Percentiles rank a stretch among this genome's conserved stretches.
phyloP scores from a whole-genome alignment of 2,888 invertebrate genomes.

The Neoscelio sp. region DNA sequence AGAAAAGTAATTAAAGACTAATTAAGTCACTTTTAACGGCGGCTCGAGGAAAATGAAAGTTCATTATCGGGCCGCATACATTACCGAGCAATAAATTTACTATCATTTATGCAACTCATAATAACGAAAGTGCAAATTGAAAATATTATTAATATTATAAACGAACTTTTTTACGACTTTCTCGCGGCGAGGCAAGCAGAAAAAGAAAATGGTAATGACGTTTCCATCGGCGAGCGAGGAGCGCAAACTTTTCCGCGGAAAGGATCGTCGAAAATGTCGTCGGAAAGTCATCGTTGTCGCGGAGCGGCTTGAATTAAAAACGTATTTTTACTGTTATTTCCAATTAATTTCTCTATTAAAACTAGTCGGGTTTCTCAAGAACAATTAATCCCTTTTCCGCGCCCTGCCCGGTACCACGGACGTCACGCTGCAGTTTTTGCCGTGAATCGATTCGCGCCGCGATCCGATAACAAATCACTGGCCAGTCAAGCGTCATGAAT shows the following conservation, averaged over 20 bases:
- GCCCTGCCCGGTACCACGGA: neutral
- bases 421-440: slow-evolving; percentile 50
- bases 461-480: slow-evolving; percentile 56
- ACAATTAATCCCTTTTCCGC: slow-evolving; percentile 36
- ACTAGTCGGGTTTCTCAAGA: slow-evolving; percentile 26
- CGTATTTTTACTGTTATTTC: slow-evolving; percentile 35
- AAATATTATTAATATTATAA: slow-evolving; percentile 18
- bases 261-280: slow-evolving; percentile 12
- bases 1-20: slow-evolving; percentile 51
- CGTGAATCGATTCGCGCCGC: slow-evolving; percentile 48
- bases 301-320: neutral
- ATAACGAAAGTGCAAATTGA: slow-evolving; percentile 47
- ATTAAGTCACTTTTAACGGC: slow-evolving; percentile 63
- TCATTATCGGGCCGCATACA: slow-evolving; percentile 53
- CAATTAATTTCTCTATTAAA: slow-evolving; percentile 54
- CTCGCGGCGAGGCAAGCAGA: slow-evolving; percentile 3
- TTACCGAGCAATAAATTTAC: slow-evolving; percentile 39
- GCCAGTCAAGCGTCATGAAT: slow-evolving; percentile 47
- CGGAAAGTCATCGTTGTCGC: slow-evolving; percentile 8
- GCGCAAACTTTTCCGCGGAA: slow-evolving; percentile 6
- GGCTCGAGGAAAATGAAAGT: slow-evolving; percentile 60
- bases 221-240: slow-evolving; percentile 4
- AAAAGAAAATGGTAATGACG: neutral
- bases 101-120: slow-evolving; percentile 32
- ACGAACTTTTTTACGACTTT: slow-evolving; percentile 2